Conservation (phyloP, 2,113 vertebrate species). For the Anas platyrhynchos region DNA sequence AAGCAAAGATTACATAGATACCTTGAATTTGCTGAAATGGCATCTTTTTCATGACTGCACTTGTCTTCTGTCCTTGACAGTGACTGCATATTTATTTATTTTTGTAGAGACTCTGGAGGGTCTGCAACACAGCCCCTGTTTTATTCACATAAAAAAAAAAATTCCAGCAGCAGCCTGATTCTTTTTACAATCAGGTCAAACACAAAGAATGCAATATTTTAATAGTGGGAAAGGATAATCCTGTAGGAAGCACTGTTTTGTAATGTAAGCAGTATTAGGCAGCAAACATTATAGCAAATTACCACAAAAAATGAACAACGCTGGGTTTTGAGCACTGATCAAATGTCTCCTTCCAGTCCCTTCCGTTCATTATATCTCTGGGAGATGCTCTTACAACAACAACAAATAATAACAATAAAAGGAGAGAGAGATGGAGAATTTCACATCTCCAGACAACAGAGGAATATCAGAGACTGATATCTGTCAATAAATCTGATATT, state of each 20-base stretch:
- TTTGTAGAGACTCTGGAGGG: neutral
- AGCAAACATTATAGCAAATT: neutral
- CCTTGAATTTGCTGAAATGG: neutral
- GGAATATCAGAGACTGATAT: neutral
- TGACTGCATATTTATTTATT: neutral
- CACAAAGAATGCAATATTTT: neutral
- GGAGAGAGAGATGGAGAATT: constrained; percentile 11
- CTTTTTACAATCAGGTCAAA: neutral
- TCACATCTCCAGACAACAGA: constrained; percentile 18
- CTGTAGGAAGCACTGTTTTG: neutral
- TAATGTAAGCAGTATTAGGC: neutral
- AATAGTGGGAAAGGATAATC: neutral
- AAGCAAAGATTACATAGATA: neutral
- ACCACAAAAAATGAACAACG: constrained; percentile 6
- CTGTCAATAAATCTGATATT: constrained; percentile 24
- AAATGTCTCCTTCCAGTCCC: neutral
- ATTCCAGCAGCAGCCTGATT: neutral
- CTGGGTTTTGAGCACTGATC: neutral
- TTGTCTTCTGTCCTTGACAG: neutral
- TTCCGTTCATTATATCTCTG: neutral
- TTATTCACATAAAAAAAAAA: neutral
- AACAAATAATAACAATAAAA: neutral
- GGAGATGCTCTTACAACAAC: neutral
- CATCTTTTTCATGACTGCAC: neutral
- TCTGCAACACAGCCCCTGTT: neutral